Evolutionary conservation across 2,888 invertebrate genomes (phyloP).

Genomic region (Phengaris alcon): DNA sequence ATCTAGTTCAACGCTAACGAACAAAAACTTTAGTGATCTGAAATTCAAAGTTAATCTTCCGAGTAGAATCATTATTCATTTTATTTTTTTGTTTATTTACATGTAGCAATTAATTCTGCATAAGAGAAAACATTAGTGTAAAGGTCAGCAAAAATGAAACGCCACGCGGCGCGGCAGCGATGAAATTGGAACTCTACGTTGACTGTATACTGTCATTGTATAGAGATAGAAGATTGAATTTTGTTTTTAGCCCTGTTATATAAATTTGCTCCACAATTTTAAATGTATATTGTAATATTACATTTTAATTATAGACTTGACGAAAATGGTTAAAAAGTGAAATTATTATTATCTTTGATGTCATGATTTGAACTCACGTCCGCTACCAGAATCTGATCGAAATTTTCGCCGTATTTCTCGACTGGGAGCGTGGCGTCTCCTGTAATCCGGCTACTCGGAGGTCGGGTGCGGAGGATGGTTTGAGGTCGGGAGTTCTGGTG

Average conservation of each 20-base stretch:
- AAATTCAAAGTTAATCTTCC: too few species aligned
- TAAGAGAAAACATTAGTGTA: too few species aligned
- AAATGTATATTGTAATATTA: not conserved
- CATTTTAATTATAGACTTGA: not conserved
- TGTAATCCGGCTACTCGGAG: slow-evolving; percentile 99
- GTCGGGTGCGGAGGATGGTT: slow-evolving; percentile 94
- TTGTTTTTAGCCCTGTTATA: not conserved
- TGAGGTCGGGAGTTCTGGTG: slow-evolving; percentile 87
- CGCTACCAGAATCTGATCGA: not conserved
- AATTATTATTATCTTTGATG: not conserved
- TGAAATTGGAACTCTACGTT: not conserved
- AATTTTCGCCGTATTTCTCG: slow-evolving; percentile 85
- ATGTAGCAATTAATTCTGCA: too few species aligned
- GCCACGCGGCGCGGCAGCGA: too few species aligned
- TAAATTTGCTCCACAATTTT: not conserved
- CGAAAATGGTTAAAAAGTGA: not conserved
- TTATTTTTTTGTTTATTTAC: too few species aligned
- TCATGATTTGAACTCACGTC: not conserved
- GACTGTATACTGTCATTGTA: not conserved
- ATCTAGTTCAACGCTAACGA: too few species aligned
- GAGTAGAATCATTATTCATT: too few species aligned
- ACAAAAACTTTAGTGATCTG: too few species aligned
- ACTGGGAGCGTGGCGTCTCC: slow-evolving; percentile 98
- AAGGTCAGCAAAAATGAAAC: too few species aligned
- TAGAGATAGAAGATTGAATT: not conserved